Evolutionary conservation across 1,140 invertebrate genomes (phyloP).

Genomic region (Drosophila miranda): DNA sequence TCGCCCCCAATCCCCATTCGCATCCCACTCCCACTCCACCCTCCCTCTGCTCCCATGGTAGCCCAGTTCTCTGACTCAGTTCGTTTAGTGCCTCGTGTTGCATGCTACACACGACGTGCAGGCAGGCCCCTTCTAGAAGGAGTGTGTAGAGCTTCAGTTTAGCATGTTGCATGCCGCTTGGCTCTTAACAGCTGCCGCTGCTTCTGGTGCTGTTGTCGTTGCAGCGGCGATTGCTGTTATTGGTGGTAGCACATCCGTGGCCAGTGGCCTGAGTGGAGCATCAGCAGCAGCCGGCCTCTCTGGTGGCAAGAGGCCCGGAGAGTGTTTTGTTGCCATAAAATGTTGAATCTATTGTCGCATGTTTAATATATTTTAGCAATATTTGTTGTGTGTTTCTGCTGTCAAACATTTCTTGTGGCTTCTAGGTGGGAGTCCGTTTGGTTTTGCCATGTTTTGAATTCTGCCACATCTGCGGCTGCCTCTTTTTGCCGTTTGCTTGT

Average conservation of each 20-base stretch:
- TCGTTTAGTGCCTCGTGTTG: conserved; percentile 30
- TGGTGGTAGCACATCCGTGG: not conserved
- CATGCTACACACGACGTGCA: conserved; percentile 21
- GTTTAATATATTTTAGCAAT: conserved; percentile 58
- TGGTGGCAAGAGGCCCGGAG: conserved; percentile 8
- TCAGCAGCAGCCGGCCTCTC: conserved; percentile 6
- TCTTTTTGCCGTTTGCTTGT: conserved; percentile 9
- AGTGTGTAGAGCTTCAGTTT: conserved; percentile 30
- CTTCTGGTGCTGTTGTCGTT: conserved; percentile 16
- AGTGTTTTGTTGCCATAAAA: conserved; percentile 48
- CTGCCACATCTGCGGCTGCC: not conserved
- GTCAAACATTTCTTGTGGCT: conserved; percentile 22
- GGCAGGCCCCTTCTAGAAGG: not conserved
- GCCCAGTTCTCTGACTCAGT: not conserved
- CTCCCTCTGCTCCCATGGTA: not conserved
- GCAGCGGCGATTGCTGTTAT: conserved; percentile 26
- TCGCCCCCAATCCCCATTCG: not conserved
- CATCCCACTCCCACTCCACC: not conserved
- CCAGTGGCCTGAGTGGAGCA: not conserved
- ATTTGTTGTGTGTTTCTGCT: conserved; percentile 33
- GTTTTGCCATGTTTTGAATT: conserved; percentile 20
- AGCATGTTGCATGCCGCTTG: conserved; percentile 52
- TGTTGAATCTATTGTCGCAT: conserved; percentile 60
- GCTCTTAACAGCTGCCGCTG: conserved; percentile 40
- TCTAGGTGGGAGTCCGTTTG: conserved; percentile 37